Conservation (phyloP, 2,888 invertebrate species). For the Bembecia ichneumoniformis region DNA sequence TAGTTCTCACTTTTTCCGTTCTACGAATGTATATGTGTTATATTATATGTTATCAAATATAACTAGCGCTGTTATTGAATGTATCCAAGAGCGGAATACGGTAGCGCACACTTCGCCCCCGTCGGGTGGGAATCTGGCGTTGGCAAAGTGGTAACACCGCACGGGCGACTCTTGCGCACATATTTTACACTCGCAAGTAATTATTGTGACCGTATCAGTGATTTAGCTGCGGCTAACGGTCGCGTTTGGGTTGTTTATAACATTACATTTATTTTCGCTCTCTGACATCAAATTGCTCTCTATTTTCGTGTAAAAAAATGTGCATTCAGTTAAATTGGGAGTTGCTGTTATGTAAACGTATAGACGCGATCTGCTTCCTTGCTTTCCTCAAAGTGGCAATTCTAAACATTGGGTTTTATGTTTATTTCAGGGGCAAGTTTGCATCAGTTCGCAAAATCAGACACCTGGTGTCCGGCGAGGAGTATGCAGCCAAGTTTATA, state of each 20-base stretch:
- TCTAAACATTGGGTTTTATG: not conserved
- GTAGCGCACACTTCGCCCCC: not conserved
- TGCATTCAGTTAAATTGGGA: too few relatives aligned
- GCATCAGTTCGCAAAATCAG: slow-evolving; percentile 94
- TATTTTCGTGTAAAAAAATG: too few relatives aligned
- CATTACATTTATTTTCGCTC: slow-evolving; percentile 17
- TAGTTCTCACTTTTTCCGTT: too few relatives aligned
- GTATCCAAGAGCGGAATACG: not conserved
- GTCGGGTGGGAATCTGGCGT: not conserved
- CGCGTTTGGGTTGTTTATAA: slow-evolving; percentile 36
- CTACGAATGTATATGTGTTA: too few relatives aligned
- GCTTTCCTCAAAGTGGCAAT: too few relatives aligned
- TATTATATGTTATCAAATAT: too few relatives aligned
- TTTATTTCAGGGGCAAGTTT: slow-evolving; percentile 87
- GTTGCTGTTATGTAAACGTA: too few relatives aligned
- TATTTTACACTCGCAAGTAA: slow-evolving; percentile 21
- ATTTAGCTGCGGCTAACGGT: slow-evolving; percentile 22
- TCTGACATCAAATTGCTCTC: slow-evolving; percentile 16
- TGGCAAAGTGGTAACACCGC: not conserved
- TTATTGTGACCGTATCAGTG: slow-evolving; percentile 32
- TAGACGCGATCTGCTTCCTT: too few relatives aligned
- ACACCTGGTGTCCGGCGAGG: slow-evolving; percentile 87
- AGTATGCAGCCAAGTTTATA: slow-evolving; percentile 97
- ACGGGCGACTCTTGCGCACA: slow-evolving; percentile 4
- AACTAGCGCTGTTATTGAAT: too few relatives aligned